Conservation (phyloP, 2,888 invertebrate species). For the Elgonia sp. region DNA sequence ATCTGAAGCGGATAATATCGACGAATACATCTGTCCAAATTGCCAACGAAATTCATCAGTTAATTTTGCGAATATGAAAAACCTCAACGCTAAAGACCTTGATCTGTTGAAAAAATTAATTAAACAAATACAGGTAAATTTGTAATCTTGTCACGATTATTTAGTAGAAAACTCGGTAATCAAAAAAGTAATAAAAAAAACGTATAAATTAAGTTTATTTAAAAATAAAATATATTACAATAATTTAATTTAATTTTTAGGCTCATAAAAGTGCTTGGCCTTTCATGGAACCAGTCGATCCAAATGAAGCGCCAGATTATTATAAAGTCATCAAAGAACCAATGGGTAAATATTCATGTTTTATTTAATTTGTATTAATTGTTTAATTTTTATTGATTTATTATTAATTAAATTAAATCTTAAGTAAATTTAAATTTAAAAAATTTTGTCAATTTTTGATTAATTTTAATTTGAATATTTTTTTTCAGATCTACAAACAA, state of each 20-base stretch:
- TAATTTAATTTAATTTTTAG: slow-evolving; percentile 86
- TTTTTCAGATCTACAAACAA: slow-evolving; percentile 95
- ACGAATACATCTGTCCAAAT: slow-evolving; percentile 98
- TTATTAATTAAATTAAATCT: slow-evolving; percentile 13
- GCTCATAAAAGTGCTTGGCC: slow-evolving; percentile 98
- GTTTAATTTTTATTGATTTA: no score
- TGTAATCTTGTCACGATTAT: not conserved
- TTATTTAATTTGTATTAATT: no score
- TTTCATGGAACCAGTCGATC: slow-evolving; percentile 98
- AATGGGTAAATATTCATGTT: slow-evolving; percentile 92
- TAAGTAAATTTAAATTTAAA: no score
- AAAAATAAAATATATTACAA: no score
- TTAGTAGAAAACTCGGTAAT: not conserved
- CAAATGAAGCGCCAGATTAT: slow-evolving; percentile 98
- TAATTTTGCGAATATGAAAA: slow-evolving; percentile 96
- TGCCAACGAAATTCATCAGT: slow-evolving; percentile 96
- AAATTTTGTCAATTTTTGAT: no score
- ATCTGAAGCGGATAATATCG: slow-evolving; percentile 97
- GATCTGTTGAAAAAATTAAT: slow-evolving; percentile 94
- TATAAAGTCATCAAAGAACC: slow-evolving; percentile 98
- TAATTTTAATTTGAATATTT: not conserved
- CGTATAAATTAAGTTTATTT: no score
- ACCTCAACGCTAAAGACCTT: slow-evolving; percentile 93
- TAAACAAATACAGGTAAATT: slow-evolving; percentile 93
- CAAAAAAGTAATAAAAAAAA: no score